These are phyloP conservation scores for Thymallus thymallus DNA, from an alignment of 2,113 vertebrate genomes.

Conservation along the genomic window DNA sequence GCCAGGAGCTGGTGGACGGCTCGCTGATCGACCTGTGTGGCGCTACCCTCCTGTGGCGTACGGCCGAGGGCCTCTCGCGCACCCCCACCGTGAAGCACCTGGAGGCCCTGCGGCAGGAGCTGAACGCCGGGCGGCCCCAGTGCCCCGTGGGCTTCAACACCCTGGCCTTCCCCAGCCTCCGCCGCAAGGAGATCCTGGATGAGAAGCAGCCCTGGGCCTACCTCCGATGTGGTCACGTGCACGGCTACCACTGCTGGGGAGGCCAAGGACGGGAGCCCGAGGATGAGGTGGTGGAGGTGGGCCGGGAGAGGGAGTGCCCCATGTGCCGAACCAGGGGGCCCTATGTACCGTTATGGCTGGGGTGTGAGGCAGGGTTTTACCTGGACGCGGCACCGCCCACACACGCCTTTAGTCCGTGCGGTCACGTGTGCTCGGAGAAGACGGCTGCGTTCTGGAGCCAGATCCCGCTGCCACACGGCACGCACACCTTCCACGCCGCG, in stretches of 20 bases:
- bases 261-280: conserved; percentile 49
- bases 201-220: conserved; percentile 88
- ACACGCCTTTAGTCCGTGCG: neutral
- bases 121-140: conserved; percentile 83
- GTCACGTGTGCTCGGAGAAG: conserved; percentile 3
- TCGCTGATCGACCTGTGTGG: conserved; percentile 85
- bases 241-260: conserved; percentile 87
- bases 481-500: neutral
- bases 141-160: conserved; percentile 89
- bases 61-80: conserved; percentile 80
- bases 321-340: neutral
- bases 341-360: neutral
- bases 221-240: conserved; percentile 85
- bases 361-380: neutral
- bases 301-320: conserved; percentile 59
- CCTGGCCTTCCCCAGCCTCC: conserved; percentile 86
- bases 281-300: neutral
- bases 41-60: conserved; percentile 86
- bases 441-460: neutral
- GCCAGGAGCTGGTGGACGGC: neutral
- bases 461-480: conserved; percentile 1
- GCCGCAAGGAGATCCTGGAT: conserved; percentile 80
- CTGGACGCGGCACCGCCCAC: neutral
- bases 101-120: conserved; percentile 84
- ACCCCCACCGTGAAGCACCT: conserved; percentile 86